Conservation (phyloP, 2,888 invertebrate genomes). For the Theretra japonica region DNA sequence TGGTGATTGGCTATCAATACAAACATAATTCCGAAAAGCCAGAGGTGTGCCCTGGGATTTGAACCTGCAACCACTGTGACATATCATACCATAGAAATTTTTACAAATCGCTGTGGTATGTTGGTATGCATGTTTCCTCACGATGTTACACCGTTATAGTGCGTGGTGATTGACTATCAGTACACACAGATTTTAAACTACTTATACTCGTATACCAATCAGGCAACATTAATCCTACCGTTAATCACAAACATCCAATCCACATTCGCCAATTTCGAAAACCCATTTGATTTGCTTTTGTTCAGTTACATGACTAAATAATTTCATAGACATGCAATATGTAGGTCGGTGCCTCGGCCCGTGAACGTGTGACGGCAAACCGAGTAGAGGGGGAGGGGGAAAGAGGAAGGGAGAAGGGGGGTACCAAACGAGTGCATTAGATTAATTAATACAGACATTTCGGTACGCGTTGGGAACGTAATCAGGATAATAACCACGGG, state of each 20-base stretch:
- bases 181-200: no score
- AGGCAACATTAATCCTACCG: no score
- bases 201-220: no score
- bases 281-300: constrained; percentile 4
- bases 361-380: constrained; percentile 26
- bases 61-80: no score
- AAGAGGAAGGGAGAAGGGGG: background rate
- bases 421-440: constrained; percentile 56
- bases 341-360: constrained; percentile 52
- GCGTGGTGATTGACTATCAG: no score
- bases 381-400: constrained; percentile 26
- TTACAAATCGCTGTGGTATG: no score
- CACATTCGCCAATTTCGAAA: background rate
- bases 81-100: no score
- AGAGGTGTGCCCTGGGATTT: no score
- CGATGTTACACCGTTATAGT: no score
- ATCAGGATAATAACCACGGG: constrained; percentile 2
- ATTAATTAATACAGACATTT: constrained; percentile 54
- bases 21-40: no score
- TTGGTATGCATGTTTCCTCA: no score
- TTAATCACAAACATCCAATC: background rate
- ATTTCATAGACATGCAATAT: constrained; percentile 54
- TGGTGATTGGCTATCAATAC: no score
- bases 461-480: background rate
- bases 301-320: constrained; percentile 37